phyloP scores from a whole-genome alignment of 2,113 vertebrate genomes.

The Plecotus auritus region DNA sequence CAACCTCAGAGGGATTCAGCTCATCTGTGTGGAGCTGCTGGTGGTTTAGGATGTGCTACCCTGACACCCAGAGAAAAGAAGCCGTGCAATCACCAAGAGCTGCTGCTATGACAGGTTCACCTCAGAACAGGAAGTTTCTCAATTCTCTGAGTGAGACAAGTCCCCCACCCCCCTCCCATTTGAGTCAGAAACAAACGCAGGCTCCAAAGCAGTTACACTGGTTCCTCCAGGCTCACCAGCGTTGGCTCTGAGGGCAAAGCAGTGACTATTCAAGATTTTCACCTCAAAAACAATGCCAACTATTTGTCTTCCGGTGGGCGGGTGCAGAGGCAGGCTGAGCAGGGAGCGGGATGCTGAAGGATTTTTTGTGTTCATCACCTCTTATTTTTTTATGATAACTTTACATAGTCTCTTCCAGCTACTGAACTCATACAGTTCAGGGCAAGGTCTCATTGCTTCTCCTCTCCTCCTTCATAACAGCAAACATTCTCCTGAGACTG shows the following conservation, averaged over 20 bases:
- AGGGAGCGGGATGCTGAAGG: background rate
- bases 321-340: background rate
- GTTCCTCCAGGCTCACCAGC: background rate
- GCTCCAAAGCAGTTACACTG: background rate
- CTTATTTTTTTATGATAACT: background rate
- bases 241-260: background rate
- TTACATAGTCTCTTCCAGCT: background rate
- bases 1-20: background rate
- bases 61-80: conserved; percentile 9
- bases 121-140: background rate
- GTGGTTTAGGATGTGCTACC: background rate
- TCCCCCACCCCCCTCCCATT: background rate
- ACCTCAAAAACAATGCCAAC: background rate
- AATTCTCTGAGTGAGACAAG: background rate
- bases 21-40: background rate
- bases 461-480: conserved; percentile 4
- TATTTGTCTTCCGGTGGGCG: background rate
- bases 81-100: background rate
- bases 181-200: background rate
- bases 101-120: background rate
- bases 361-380: background rate
- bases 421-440: background rate
- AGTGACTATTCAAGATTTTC: background rate
- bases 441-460: conserved; percentile 16
- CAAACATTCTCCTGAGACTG: conserved; percentile 44